Conservation (phyloP, 2,113 vertebrate species). For the Pseudopipra pipra region DNA sequence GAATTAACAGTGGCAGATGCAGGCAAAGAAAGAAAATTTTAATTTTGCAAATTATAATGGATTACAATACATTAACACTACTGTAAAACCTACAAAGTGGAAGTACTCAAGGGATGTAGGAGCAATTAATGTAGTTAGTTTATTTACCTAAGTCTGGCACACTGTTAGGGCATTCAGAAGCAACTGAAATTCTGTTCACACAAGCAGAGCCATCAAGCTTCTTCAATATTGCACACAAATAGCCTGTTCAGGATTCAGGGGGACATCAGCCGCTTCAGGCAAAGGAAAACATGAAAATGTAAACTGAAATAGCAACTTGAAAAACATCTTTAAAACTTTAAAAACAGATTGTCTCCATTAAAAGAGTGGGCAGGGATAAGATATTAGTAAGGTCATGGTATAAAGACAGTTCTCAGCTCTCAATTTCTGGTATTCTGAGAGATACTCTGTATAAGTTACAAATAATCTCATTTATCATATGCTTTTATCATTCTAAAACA, state of each 20-base stretch:
- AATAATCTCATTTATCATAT: background rate
- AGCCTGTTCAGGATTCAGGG: background rate
- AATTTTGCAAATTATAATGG: constrained; percentile 57
- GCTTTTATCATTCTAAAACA: background rate
- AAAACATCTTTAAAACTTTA: background rate
- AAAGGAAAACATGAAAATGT: background rate
- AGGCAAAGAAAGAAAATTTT: constrained; percentile 43
- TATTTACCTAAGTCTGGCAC: constrained; percentile 50
- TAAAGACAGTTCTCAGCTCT: background rate
- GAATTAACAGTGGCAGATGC: constrained; percentile 49
- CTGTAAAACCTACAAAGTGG: constrained; percentile 34
- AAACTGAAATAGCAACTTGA: background rate
- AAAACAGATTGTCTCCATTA: background rate
- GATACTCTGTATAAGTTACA: background rate
- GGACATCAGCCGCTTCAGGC: background rate
- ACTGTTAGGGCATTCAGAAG: background rate
- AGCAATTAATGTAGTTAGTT: constrained; percentile 48
- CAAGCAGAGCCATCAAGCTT: background rate
- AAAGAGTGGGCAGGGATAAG: background rate
- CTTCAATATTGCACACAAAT: background rate
- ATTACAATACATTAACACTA: constrained; percentile 48
- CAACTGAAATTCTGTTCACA: constrained; percentile 21
- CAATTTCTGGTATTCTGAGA: background rate
- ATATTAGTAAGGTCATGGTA: background rate
- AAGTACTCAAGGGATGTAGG: constrained; percentile 35